Evolutionary conservation across 2,113 vertebrate genomes (phyloP).

Genomic region (Osmerus eperlanus): DNA sequence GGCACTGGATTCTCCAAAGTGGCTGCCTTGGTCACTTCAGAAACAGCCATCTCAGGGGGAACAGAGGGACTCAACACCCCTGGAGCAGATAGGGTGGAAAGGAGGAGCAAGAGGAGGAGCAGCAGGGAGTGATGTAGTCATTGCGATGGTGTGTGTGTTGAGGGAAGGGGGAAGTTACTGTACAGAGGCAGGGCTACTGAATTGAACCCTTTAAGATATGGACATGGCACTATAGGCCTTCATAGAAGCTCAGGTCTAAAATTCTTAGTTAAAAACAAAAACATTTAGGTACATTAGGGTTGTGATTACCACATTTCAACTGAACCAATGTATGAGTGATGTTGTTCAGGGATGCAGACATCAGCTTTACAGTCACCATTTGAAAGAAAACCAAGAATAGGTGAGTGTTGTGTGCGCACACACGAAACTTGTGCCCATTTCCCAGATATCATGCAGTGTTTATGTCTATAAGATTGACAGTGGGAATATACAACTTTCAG

Average conservation of each 20-base stretch:
- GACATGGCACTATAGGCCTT: too few relatives aligned
- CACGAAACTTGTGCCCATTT: slow-evolving; percentile 2
- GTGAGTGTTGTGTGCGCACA: slow-evolving; percentile 4
- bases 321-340: slow-evolving; percentile 27
- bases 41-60: slow-evolving; percentile 35
- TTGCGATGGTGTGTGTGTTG: slow-evolving; percentile 29
- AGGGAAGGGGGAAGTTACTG: not conserved
- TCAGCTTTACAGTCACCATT: not conserved
- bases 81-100: slow-evolving; percentile 37
- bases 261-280: too few relatives aligned
- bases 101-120: slow-evolving; percentile 36
- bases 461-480: slow-evolving; percentile 20
- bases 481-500: not conserved
- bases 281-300: slow-evolving; percentile 8
- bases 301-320: slow-evolving; percentile 36
- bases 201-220: not conserved
- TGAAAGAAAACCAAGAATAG: not conserved
- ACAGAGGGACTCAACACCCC: slow-evolving; percentile 38
- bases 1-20: slow-evolving; percentile 34
- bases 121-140: slow-evolving; percentile 21
- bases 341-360: slow-evolving; percentile 10
- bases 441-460: slow-evolving; percentile 53
- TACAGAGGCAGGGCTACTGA: slow-evolving; percentile 5
- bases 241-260: too few relatives aligned
- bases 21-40: slow-evolving; percentile 39